Conservation (phyloP, 1,140 invertebrate genomes). For the Drosophila jambulina region DNA sequence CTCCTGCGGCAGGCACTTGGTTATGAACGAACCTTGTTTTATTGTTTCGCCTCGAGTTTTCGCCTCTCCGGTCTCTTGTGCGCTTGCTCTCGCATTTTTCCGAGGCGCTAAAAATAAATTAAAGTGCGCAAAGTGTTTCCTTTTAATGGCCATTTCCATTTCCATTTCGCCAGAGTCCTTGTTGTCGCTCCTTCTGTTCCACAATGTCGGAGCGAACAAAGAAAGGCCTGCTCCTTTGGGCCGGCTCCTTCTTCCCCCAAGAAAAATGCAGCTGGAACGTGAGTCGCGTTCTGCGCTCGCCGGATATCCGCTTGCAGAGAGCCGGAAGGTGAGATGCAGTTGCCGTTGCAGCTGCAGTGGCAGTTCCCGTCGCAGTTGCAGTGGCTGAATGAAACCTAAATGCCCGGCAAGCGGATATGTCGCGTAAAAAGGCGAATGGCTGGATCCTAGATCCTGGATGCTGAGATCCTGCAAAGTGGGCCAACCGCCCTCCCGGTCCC, state of each 20-base stretch:
- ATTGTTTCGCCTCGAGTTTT: slow-evolving; percentile 32
- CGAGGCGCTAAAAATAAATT: slow-evolving; percentile 77
- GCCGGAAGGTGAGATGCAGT: slow-evolving; percentile 52
- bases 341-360: slow-evolving; percentile 16
- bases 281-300: slow-evolving; percentile 59
- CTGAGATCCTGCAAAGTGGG: slow-evolving; percentile 23
- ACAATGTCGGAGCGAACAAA: slow-evolving; percentile 66
- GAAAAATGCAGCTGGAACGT: slow-evolving; percentile 77
- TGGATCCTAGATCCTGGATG: slow-evolving; percentile 34
- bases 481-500: slow-evolving; percentile 5
- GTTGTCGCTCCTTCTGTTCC: slow-evolving; percentile 63
- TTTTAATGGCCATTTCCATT: slow-evolving; percentile 57
- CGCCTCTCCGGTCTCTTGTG: slow-evolving; percentile 4
- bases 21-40: slow-evolving; percentile 31
- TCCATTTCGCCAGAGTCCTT: slow-evolving; percentile 56
- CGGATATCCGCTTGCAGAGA: slow-evolving; percentile 66
- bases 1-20: slow-evolving; percentile 1
- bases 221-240: slow-evolving; percentile 26
- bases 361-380: slow-evolving; percentile 3
- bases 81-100: slow-evolving; percentile 49
- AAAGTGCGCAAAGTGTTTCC: slow-evolving; percentile 78
- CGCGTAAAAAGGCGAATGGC: slow-evolving; percentile 69
- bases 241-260: slow-evolving; percentile 15
- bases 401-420: slow-evolving; percentile 78
- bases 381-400: slow-evolving; percentile 71